phyloP scores from a whole-genome alignment of 2,888 invertebrate species.

The Smittia sp. region DNA sequence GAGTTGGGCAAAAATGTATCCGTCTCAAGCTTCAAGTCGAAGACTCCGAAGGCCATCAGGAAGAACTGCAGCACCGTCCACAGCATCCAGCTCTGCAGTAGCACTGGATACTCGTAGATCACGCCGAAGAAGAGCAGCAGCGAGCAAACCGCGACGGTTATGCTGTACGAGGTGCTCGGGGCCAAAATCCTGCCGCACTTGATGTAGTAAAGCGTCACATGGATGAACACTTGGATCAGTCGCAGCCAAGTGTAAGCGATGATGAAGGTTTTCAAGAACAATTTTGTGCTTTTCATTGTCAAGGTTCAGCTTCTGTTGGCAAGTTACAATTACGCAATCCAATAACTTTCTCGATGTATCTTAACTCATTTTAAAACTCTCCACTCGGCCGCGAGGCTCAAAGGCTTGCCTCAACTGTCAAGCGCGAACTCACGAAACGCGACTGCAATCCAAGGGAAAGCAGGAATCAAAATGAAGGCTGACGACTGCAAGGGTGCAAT shows the following conservation, averaged over 20 bases:
- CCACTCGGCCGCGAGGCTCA: background rate
- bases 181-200: background rate
- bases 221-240: background rate
- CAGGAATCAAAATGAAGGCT: too few species aligned
- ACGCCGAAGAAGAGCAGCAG: background rate
- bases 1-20: background rate
- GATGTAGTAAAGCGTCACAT: background rate
- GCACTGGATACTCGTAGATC: background rate
- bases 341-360: background rate
- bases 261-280: background rate
- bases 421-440: too few species aligned
- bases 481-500: too few species aligned
- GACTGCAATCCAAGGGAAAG: too few species aligned
- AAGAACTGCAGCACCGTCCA: background rate
- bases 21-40: background rate
- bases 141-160: background rate
- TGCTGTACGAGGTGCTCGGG: background rate
- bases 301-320: background rate
- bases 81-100: slow-evolving; percentile 11
- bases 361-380: background rate
- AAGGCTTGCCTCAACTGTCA: too few species aligned
- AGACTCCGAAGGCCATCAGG: background rate
- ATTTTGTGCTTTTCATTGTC: slow-evolving; percentile 11
- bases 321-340: background rate
- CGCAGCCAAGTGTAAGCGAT: background rate